These are phyloP conservation scores for Diploptera punctata DNA, from an alignment of 2,888 invertebrate species.

Conservation along the genomic window DNA sequence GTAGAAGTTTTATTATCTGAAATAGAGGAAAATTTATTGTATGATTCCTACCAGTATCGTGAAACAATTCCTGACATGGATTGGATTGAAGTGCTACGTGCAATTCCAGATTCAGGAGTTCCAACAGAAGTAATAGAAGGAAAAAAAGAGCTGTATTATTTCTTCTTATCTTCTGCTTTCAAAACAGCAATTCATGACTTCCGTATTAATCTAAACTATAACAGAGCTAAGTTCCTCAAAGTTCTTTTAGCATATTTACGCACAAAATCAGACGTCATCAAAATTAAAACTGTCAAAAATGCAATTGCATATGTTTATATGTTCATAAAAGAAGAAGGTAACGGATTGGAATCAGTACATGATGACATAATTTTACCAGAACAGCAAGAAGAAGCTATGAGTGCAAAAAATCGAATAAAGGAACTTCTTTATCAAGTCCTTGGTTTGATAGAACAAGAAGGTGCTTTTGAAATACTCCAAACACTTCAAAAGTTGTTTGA, in stretches of 20 bases:
- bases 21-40: neutral
- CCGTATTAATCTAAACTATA: slow-evolving; percentile 1
- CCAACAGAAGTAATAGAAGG: slow-evolving; percentile 24
- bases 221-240: slow-evolving; percentile 25
- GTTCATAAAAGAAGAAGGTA: slow-evolving; percentile 24
- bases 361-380: slow-evolving; percentile 29
- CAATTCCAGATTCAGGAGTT: slow-evolving; percentile 21
- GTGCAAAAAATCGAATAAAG: slow-evolving; percentile 19
- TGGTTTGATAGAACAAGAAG: slow-evolving; percentile 23
- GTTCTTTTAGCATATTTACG: slow-evolving; percentile 20
- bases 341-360: slow-evolving; percentile 6
- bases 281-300: neutral
- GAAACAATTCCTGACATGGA: slow-evolving; percentile 29
- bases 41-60: neutral
- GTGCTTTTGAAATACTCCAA: slow-evolving; percentile 24
- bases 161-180: slow-evolving; percentile 28
- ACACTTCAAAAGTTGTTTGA: slow-evolving; percentile 26
- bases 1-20: neutral
- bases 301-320: slow-evolving; percentile 28
- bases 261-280: neutral
- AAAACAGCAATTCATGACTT: slow-evolving; percentile 4
- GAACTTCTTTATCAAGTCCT: slow-evolving; percentile 35
- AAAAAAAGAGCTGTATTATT: slow-evolving; percentile 31
- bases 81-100: slow-evolving; percentile 33
- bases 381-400: slow-evolving; percentile 26